These are phyloP conservation scores for Monomorium pharaonis DNA, from an alignment of 1,140 invertebrate species.

Conservation along the genomic window DNA sequence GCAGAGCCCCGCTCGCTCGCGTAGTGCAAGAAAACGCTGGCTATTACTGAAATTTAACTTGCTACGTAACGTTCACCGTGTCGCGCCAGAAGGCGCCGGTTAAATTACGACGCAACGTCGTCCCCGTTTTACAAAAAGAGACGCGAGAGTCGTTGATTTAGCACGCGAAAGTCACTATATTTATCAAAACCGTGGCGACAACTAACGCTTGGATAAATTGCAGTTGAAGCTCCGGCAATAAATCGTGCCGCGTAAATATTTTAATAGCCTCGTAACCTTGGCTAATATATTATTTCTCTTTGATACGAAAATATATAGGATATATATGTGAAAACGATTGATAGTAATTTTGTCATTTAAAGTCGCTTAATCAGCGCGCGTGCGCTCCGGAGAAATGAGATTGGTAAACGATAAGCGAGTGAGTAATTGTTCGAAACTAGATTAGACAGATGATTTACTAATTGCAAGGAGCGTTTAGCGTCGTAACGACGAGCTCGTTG, in stretches of 20 bases:
- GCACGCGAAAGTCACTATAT: background rate
- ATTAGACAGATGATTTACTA: constrained; percentile 40
- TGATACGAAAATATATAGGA: background rate
- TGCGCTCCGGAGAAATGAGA: background rate
- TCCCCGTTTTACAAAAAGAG: constrained; percentile 26
- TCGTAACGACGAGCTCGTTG: constrained; percentile 35
- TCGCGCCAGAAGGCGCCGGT: constrained; percentile 35
- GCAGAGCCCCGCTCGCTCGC: background rate
- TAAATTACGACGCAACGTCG: constrained; percentile 14
- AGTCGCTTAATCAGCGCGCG: background rate
- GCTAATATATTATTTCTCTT: constrained; percentile 2
- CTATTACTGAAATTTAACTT: constrained; percentile 58
- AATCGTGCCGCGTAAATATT: background rate
- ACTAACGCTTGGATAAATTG: background rate
- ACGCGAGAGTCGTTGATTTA: background rate
- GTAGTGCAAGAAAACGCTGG: constrained; percentile 54
- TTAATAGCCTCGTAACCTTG: background rate
- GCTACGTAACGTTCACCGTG: constrained; percentile 52
- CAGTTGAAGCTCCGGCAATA: background rate
- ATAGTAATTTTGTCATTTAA: constrained; percentile 5
- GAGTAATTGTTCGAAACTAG: background rate
- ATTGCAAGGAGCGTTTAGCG: constrained; percentile 38
- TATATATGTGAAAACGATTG: background rate
- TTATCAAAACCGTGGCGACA: background rate
- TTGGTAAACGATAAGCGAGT: background rate